Conservation (phyloP, 2,113 vertebrate genomes). For the Stigmatopora argus region DNA sequence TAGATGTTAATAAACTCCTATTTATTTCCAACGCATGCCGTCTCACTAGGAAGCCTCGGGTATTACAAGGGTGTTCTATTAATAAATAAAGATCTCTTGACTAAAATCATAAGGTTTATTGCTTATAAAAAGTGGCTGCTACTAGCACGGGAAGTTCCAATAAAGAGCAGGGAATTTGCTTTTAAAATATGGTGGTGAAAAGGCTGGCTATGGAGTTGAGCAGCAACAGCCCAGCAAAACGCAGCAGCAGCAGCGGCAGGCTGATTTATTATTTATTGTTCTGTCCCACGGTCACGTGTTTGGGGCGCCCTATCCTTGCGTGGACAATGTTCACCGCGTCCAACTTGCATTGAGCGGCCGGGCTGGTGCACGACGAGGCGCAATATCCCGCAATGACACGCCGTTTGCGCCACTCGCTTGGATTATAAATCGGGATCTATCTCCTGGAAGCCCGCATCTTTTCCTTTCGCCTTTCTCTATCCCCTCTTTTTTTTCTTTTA, state of each 20-base stretch:
- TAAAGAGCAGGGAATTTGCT: slow-evolving; percentile 87
- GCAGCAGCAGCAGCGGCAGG: slow-evolving; percentile 67
- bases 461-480: slow-evolving; percentile 1
- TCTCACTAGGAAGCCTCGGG: neutral
- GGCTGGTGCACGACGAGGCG: slow-evolving; percentile 83
- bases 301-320: slow-evolving; percentile 82
- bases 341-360: slow-evolving; percentile 93
- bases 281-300: slow-evolving; percentile 88
- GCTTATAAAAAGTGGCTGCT: slow-evolving; percentile 78
- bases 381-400: slow-evolving; percentile 79
- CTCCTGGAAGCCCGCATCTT: no score
- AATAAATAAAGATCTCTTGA: slow-evolving; percentile 23
- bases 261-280: slow-evolving; percentile 99
- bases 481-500: neutral
- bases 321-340: slow-evolving; percentile 70
- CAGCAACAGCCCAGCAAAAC: slow-evolving; percentile 59
- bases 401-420: slow-evolving; percentile 72
- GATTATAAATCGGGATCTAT: slow-evolving; percentile 17
- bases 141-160: slow-evolving; percentile 62
- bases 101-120: slow-evolving; percentile 77
- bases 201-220: slow-evolving; percentile 90
- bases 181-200: slow-evolving; percentile 95
- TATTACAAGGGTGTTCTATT: neutral
- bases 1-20: slow-evolving; percentile 14
- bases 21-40: neutral